These are phyloP conservation scores for Pseudolaguvia tuberculata DNA, from an alignment of 2,113 vertebrate species.

Conservation along the genomic window DNA sequence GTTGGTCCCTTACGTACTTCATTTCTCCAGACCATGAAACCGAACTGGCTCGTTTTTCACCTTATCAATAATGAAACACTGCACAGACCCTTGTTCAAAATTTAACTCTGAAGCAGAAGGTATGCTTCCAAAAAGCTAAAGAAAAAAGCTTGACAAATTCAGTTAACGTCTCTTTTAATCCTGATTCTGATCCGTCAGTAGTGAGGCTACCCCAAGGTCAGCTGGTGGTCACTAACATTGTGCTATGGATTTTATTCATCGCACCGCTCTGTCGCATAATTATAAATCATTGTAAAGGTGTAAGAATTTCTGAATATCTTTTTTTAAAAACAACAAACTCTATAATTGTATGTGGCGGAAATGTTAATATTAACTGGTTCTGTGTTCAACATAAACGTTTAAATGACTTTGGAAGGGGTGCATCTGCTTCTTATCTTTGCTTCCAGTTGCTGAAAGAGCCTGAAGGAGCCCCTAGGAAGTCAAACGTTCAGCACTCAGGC, in stretches of 20 bases:
- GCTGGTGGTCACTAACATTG: background rate
- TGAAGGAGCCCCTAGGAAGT: constrained; percentile 41
- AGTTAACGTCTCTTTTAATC: background rate
- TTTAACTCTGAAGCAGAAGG: constrained; percentile 53
- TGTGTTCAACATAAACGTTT: background rate
- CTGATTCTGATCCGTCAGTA: background rate
- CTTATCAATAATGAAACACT: constrained; percentile 64
- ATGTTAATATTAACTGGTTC: background rate
- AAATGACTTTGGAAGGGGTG: background rate
- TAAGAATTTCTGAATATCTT: no score
- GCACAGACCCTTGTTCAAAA: constrained; percentile 61
- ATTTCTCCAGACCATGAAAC: constrained; percentile 49
- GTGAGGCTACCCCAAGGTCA: background rate
- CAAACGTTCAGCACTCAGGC: constrained; percentile 45
- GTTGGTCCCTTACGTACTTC: constrained; percentile 21
- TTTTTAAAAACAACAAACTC: no score
- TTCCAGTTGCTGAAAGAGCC: background rate
- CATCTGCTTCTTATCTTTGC: background rate
- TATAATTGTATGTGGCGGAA: no score
- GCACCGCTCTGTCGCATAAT: background rate
- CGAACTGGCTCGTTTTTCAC: constrained; percentile 64
- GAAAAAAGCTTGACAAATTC: constrained; percentile 14
- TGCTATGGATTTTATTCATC: constrained; percentile 2
- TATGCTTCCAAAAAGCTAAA: constrained; percentile 16
- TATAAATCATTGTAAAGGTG: no score